phyloP scores from a whole-genome alignment of 1,140 invertebrate species.

The Elysia chlorotica region DNA sequence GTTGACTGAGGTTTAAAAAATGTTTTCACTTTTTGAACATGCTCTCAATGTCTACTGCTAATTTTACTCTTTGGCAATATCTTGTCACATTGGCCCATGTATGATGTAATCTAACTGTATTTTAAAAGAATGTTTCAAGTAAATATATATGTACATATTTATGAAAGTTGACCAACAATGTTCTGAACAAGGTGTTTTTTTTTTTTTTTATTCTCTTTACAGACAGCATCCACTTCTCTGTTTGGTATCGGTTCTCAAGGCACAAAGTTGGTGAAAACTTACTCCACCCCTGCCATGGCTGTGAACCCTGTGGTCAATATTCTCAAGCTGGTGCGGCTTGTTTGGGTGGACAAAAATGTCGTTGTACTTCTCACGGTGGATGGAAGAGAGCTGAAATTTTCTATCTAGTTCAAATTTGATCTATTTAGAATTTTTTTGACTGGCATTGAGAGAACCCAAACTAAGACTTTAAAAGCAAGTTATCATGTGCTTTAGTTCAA shows the following conservation, averaged over 20 bases:
- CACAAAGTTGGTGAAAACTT: slow-evolving; percentile 57
- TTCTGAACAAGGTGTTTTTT: no score
- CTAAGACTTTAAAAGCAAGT: not conserved
- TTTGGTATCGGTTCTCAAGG: slow-evolving; percentile 59
- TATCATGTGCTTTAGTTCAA: not conserved
- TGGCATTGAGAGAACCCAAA: not conserved
- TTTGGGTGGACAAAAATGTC: slow-evolving; percentile 53
- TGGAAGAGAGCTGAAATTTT: slow-evolving; percentile 53
- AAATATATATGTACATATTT: no score
- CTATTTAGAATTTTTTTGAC: no score
- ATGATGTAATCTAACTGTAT: no score
- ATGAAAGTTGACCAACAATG: no score
- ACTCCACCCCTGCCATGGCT: slow-evolving; percentile 39
- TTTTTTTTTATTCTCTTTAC: slow-evolving; percentile 25
- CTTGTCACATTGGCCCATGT: no score
- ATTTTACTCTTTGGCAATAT: no score
- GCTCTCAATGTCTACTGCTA: no score
- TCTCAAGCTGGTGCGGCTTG: slow-evolving; percentile 52
- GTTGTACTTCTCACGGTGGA: slow-evolving; percentile 54
- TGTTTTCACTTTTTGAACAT: no score
- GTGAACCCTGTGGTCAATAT: slow-evolving; percentile 50
- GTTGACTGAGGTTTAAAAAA: no score
- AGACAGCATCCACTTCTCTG: slow-evolving; percentile 60
- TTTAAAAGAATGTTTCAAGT: no score
- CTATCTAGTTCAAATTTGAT: no score